These are phyloP conservation scores for Netelia fuscicornis DNA, from an alignment of 2,888 invertebrate genomes.

Conservation along the genomic window DNA sequence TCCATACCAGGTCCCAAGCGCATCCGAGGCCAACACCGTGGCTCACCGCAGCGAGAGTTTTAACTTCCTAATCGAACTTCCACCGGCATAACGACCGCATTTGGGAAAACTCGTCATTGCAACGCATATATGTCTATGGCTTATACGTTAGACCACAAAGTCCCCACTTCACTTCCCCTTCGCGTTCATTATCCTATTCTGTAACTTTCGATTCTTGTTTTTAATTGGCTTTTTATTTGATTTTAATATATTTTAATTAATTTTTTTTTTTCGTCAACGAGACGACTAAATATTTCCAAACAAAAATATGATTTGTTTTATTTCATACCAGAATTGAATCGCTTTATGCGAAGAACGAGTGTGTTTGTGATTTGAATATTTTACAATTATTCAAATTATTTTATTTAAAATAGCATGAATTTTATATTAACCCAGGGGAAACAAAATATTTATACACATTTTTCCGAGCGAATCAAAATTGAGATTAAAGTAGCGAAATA, in stretches of 20 bases:
- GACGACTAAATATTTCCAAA: too few species aligned
- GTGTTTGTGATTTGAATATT: too few species aligned
- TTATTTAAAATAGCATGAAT: too few species aligned
- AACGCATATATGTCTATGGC: conserved; percentile 3
- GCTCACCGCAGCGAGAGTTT: conserved; percentile 63
- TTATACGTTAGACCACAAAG: conserved; percentile 43
- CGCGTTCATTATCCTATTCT: conserved; percentile 23
- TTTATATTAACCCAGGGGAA: too few species aligned
- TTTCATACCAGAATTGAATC: background rate
- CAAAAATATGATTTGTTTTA: background rate
- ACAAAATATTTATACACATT: too few species aligned
- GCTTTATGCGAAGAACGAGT: too few species aligned
- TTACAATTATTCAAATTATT: too few species aligned
- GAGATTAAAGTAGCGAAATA: too few species aligned
- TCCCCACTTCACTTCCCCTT: conserved; percentile 36
- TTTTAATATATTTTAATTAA: too few species aligned
- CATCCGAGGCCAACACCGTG: conserved; percentile 30
- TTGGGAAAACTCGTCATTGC: conserved; percentile 59
- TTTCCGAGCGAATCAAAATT: too few species aligned
- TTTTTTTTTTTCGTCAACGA: too few species aligned
- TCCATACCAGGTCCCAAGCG: conserved; percentile 3
- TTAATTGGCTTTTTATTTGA: conserved; percentile 1
- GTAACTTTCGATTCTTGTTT: conserved; percentile 22
- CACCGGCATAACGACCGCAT: conserved; percentile 59
- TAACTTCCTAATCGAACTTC: conserved; percentile 68